Evolutionary conservation across 2,888 invertebrate genomes (phyloP), one percentile per base, ranked within the genome.

Genomic region (Augiades crinisus): DNA sequence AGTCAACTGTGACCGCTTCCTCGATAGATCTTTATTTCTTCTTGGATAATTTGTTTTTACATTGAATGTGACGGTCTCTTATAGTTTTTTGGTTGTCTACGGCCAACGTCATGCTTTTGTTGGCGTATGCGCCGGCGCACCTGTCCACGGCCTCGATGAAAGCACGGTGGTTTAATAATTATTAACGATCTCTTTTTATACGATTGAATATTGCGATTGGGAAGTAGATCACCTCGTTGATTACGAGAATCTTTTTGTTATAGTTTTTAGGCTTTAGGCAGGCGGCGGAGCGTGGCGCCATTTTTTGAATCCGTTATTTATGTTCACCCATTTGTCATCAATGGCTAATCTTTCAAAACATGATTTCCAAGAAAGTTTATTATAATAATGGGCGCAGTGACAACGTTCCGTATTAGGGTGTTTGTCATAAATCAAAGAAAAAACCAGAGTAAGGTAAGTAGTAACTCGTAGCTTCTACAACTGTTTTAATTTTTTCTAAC

Each of bases 1-100:
- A 84, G 78, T 78, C 78, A 75, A 85, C 79, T 89, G 89, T 87
- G 84, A 88, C 88, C 76, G 81, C 78, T 88, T 87, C 88, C 87
- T 85, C 81, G 77, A 75, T 74, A 69, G 68, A 73, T 81, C 79
- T 78, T 80, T 84, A 81, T 81, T 86, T 83, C 76, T 81, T 85
- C 72, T 77, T 77, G 69, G 75, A 85, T 79, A 79, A 81, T 87
- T 86, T 80, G 84, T 87, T 87, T 86, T 87, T 86, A 80, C 74
- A 77, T 73, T 70, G 67, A 63, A 75, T 71, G 78, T 78, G 82
- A 79, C 76, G 75, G 72, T 72, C 45, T 75, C 66, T 70, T 50
- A 54, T 55, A 58, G 59, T 62, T 64, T 64, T 64, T 65, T 53
- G 45, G 56, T 47, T 14, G 55, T 37, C 55, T 37, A 43, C 45